A percentile compares a stretch with the other conserved stretches of the same genome.
Conservation (phyloP, 1,140 invertebrate species). For the Dryas iulia region DNA sequence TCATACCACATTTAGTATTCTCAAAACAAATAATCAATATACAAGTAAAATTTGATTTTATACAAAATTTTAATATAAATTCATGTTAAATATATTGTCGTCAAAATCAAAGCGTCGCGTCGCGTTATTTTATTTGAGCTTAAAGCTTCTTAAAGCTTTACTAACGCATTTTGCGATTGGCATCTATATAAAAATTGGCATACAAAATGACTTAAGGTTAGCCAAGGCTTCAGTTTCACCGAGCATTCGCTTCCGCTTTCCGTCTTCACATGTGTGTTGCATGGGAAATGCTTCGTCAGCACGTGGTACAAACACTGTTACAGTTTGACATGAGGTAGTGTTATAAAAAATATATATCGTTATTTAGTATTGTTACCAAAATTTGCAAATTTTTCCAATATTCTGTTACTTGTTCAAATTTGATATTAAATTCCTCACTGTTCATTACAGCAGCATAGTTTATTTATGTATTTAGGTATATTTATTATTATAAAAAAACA, state of each 20-base stretch:
- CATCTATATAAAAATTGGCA: neutral
- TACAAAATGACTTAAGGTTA: conserved; percentile 25
- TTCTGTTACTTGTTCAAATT: neutral
- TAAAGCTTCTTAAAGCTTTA: neutral
- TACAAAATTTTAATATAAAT: neutral
- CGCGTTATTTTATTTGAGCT: neutral
- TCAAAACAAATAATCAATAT: neutral
- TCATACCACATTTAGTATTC: neutral
- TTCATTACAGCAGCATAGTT: neutral
- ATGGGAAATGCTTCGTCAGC: conserved; percentile 28
- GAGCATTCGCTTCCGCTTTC: conserved; percentile 56
- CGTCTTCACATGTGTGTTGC: conserved; percentile 41
- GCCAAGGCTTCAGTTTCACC: conserved; percentile 66
- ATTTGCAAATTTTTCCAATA: neutral
- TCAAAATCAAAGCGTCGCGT: neutral
- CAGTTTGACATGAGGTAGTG: neutral
- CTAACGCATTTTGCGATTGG: conserved; percentile 5
- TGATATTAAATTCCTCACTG: neutral
- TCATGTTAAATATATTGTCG: neutral
- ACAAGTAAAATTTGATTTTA: neutral
- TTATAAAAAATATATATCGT: neutral
- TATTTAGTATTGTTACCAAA: neutral
- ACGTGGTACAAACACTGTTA: conserved; percentile 22
- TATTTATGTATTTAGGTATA: neutral
- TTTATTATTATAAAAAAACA: neutral